Conservation (phyloP, 30 jellyfish, hydroid and myxozoan genomes). For the Aurelia aurita region DNA sequence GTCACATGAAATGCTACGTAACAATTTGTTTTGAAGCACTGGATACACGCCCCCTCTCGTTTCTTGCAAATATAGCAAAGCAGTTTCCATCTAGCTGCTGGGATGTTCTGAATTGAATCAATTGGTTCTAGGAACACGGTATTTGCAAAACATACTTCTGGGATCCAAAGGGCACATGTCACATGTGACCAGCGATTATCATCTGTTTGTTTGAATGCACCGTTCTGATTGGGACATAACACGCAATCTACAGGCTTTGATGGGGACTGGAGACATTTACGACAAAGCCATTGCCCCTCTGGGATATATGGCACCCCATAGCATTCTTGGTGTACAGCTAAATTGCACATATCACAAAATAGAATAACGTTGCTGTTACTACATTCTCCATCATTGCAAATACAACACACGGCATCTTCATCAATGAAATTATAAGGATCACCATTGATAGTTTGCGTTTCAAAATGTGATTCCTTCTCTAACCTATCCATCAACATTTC, state of each 20-base stretch:
- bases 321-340: conserved; percentile 99
- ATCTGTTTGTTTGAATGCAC: conserved; percentile 99
- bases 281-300: conserved; percentile 99
- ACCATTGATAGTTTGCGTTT: conserved; percentile 94
- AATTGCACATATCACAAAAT: conserved; percentile 98
- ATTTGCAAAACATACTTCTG: conserved; percentile 98
- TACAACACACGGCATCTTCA: conserved; percentile 99
- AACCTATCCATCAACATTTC: conserved; percentile 95
- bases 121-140: conserved; percentile 98
- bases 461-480: conserved; percentile 98
- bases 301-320: conserved; percentile 99
- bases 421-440: conserved; percentile 94
- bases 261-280: conserved; percentile 97
- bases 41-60: conserved; percentile 98
- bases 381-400: conserved; percentile 99
- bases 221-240: conserved; percentile 95
- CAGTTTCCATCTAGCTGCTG: conserved; percentile 97
- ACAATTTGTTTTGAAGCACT: conserved; percentile 94
- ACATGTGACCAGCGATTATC: conserved; percentile 98
- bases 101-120: conserved; percentile 93
- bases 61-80: conserved; percentile 92
- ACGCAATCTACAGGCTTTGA: conserved; percentile 97
- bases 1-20: conserved; percentile 98
- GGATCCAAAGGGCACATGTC: conserved; percentile 99
- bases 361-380: conserved; percentile 93